A percentile compares a stretch with the other conserved stretches of the same genome.
phyloP scores from a whole-genome alignment of 2,888 invertebrate species.

The Drosophila ezoana region DNA sequence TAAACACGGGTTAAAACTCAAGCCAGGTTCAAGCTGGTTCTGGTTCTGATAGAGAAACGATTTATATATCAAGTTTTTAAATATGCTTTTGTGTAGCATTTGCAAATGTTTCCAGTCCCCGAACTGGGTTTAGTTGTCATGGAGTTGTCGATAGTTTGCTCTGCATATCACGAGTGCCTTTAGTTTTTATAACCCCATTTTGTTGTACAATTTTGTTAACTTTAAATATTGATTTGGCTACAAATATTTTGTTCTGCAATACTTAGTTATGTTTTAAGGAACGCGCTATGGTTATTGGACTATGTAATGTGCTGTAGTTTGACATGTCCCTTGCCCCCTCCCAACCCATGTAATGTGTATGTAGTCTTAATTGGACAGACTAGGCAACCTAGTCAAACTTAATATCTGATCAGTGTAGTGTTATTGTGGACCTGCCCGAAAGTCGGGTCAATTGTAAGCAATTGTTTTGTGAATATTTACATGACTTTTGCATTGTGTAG shows the following conservation, averaged over 20 bases:
- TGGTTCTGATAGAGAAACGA: too few species aligned
- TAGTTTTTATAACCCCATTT: conserved; percentile 57
- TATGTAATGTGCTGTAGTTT: conserved; percentile 49
- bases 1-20: too few species aligned
- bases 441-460: background rate
- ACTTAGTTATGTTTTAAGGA: conserved; percentile 52
- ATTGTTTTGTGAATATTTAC: conserved; percentile 9
- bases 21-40: too few species aligned
- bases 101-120: background rate
- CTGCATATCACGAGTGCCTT: conserved; percentile 10
- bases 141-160: conserved; percentile 8
- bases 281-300: conserved; percentile 71
- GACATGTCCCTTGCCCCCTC: conserved; percentile 5
- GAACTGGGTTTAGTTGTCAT: background rate
- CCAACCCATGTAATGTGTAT: conserved; percentile 43
- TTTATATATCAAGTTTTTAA: too few species aligned
- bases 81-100: background rate
- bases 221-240: conserved; percentile 67
- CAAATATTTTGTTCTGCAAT: conserved; percentile 55
- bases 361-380: conserved; percentile 40
- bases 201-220: conserved; percentile 54
- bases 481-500: conserved; percentile 12
- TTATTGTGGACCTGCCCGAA: conserved; percentile 23
- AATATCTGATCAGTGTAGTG: conserved; percentile 25
- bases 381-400: conserved; percentile 63